A percentile compares a stretch with the other conserved stretches of the same genome.
phyloP scores from a whole-genome alignment of 2,113 vertebrate species.

The Eudyptes chrysolophus region DNA sequence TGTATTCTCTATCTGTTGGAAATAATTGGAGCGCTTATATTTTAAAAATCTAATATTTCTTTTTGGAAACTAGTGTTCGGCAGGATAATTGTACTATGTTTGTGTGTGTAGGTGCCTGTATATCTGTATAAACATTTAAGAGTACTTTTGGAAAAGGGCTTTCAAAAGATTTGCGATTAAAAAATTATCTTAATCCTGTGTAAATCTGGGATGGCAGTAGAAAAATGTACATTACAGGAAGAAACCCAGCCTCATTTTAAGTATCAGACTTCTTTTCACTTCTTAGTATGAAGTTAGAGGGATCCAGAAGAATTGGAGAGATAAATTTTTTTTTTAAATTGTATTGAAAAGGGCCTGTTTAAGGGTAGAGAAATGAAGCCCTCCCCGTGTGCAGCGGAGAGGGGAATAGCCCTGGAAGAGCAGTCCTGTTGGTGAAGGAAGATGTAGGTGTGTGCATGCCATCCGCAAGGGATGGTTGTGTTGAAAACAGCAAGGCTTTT shows the following conservation, averaged over 20 bases:
- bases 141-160: neutral
- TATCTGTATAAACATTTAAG: neutral
- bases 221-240: neutral
- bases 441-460: neutral
- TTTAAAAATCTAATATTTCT: neutral
- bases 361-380: neutral
- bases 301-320: neutral
- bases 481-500: neutral
- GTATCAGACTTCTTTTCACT: neutral
- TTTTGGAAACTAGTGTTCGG: neutral
- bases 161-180: neutral
- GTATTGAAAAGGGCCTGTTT: neutral
- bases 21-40: neutral
- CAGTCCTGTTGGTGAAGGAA: neutral
- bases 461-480: neutral
- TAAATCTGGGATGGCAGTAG: neutral
- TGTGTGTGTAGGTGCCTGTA: neutral
- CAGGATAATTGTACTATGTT: neutral
- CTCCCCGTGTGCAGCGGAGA: fast-evolving
- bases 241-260: neutral
- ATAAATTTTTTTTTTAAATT: neutral
- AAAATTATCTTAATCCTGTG: neutral
- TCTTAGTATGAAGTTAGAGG: neutral
- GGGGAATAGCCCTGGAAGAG: neutral
- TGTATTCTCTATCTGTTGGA: neutral